phyloP scores from a whole-genome alignment of 2,797 vertebrate species.

The Xiphophorus birchmanni region DNA sequence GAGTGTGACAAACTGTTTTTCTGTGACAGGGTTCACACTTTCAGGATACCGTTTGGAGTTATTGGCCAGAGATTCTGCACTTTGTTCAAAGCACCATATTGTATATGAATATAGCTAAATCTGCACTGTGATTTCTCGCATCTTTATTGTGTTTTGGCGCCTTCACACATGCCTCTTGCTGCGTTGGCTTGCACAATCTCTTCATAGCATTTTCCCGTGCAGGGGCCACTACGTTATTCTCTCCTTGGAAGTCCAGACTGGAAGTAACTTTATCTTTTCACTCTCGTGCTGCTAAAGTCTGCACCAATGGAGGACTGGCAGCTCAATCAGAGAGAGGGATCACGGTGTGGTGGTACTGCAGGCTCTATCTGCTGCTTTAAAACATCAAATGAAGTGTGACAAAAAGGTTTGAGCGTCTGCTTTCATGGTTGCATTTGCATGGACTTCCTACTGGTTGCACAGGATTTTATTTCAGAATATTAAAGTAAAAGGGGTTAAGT shows the following conservation, averaged over 20 bases:
- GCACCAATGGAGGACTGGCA: constrained; percentile 63
- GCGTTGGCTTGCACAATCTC: constrained; percentile 3
- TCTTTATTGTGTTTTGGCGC: constrained; percentile 18
- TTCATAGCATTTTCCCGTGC: constrained; percentile 28
- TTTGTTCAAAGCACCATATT: constrained; percentile 13
- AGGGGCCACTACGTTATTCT: constrained; percentile 37
- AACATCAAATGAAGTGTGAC: constrained; percentile 22
- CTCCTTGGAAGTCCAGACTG: constrained; percentile 35
- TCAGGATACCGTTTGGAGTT: constrained; percentile 61
- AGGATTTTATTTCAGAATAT: not conserved
- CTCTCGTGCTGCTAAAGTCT: constrained; percentile 49
- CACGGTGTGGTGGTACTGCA: constrained; percentile 46
- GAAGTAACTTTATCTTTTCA: constrained; percentile 37
- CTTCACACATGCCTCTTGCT: constrained; percentile 12
- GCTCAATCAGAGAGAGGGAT: constrained; percentile 42
- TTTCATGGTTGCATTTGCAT: constrained; percentile 2
- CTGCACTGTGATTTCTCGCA: constrained; percentile 21
- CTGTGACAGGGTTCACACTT: constrained; percentile 61
- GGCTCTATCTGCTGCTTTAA: constrained; percentile 39
- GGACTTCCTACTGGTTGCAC: constrained; percentile 11
- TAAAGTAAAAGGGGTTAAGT: not conserved
- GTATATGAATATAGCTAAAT: constrained; percentile 39
- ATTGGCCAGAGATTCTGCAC: constrained; percentile 44
- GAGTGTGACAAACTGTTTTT: constrained; percentile 47
- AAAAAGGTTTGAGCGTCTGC: constrained; percentile 15